Conservation (phyloP, 2,113 vertebrate genomes). For the Machaerirhynchus nigripectus region DNA sequence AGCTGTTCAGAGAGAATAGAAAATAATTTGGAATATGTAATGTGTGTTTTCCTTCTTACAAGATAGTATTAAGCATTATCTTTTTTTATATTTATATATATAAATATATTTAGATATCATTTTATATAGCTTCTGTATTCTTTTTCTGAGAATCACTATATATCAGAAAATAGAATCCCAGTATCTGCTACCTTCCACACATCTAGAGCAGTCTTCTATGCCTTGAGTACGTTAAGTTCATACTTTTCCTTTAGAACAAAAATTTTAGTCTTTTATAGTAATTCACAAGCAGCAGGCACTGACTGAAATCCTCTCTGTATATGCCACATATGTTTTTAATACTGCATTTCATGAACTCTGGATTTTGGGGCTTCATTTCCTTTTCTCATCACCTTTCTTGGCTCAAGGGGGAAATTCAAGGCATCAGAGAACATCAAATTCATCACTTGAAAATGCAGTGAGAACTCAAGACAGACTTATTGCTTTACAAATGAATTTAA, state of each 20-base stretch:
- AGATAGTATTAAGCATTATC: accelerated
- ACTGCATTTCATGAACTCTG: neutral
- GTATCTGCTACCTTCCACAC: neutral
- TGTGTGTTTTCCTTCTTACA: neutral
- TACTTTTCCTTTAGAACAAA: neutral
- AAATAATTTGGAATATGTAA: neutral
- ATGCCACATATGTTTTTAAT: slow-evolving; percentile 22
- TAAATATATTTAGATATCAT: neutral
- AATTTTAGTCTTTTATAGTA: neutral
- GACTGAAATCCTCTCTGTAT: neutral
- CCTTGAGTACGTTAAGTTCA: neutral
- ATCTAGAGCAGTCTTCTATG: neutral
- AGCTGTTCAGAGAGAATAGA: neutral
- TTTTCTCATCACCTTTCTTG: slow-evolving; percentile 59
- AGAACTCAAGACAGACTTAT: slow-evolving; percentile 48
- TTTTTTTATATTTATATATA: neutral
- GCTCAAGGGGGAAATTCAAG: slow-evolving; percentile 42
- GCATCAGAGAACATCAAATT: slow-evolving; percentile 57
- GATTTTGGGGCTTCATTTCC: slow-evolving; percentile 39
- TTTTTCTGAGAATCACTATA: neutral
- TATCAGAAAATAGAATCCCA: neutral
- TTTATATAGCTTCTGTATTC: neutral
- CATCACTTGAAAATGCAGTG: slow-evolving; percentile 57
- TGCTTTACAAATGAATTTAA: slow-evolving; percentile 63
- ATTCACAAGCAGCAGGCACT: neutral